These are phyloP conservation scores for Cirrhinus molitorella DNA, from an alignment of 2,797 vertebrate genomes.

Conservation along the genomic window DNA sequence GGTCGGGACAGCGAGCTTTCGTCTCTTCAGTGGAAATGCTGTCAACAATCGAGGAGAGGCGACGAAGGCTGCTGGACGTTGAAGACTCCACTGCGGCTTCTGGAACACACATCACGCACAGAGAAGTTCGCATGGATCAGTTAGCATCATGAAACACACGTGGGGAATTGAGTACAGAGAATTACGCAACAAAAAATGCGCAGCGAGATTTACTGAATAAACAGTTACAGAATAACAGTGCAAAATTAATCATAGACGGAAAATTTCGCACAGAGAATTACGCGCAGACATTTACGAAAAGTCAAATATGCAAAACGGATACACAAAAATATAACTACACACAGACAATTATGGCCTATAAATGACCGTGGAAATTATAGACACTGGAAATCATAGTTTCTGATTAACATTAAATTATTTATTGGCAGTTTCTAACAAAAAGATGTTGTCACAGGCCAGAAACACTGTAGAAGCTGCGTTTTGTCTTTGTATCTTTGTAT, in stretches of 20 bases:
- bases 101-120: constrained; percentile 52
- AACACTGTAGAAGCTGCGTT: background rate
- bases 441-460: background rate
- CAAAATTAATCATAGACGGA: background rate
- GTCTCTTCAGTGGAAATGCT: constrained; percentile 91
- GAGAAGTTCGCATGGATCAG: background rate
- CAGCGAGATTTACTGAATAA: background rate
- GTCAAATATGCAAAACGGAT: background rate
- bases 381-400: background rate
- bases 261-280: background rate
- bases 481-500: background rate
- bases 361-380: background rate
- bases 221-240: background rate
- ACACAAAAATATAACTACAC: background rate
- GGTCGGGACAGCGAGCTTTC: constrained; percentile 75
- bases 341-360: background rate
- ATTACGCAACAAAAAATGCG: background rate
- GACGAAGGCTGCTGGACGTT: constrained; percentile 90
- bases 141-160: background rate
- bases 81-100: constrained; percentile 81
- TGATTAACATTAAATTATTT: background rate
- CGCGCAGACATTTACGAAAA: background rate
- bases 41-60: constrained; percentile 96
- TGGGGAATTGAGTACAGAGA: background rate
- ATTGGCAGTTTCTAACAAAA: too few relatives aligned